phyloP scores from a whole-genome alignment of 2,113 vertebrate genomes.

The Amphiprion percula region DNA sequence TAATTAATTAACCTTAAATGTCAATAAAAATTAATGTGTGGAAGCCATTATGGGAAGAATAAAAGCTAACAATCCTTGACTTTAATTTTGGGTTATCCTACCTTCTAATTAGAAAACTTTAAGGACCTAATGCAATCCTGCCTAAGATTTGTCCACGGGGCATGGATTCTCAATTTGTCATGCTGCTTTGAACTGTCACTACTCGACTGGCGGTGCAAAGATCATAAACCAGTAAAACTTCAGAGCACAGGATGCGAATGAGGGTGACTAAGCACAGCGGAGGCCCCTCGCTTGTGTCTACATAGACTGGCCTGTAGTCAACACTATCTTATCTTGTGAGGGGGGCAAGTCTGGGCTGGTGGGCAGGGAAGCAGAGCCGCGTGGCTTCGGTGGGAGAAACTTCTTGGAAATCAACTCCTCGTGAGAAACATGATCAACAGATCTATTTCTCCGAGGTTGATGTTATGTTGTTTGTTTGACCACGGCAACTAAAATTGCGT shows the following conservation, averaged over 20 bases:
- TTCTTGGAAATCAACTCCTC: slow-evolving; percentile 48
- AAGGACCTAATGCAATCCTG: slow-evolving; percentile 46
- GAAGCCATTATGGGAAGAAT: slow-evolving; percentile 31
- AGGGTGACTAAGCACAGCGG: slow-evolving; percentile 76
- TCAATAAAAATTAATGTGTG: slow-evolving; percentile 15
- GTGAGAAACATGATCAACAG: slow-evolving; percentile 48
- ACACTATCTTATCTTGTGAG: slow-evolving; percentile 79
- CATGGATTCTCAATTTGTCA: slow-evolving; percentile 79
- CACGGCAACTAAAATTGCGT: not conserved
- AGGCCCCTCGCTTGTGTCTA: slow-evolving; percentile 60
- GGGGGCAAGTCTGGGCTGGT: slow-evolving; percentile 74
- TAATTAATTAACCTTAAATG: slow-evolving; percentile 20
- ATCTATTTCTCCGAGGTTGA: slow-evolving; percentile 26
- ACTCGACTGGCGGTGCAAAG: slow-evolving; percentile 73
- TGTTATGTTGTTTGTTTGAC: slow-evolving; percentile 23
- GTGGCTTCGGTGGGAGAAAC: slow-evolving; percentile 41
- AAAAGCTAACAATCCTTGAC: slow-evolving; percentile 37
- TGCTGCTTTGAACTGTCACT: slow-evolving; percentile 83
- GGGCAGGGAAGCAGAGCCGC: slow-evolving; percentile 44
- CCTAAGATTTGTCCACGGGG: slow-evolving; percentile 68
- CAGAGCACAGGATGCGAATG: slow-evolving; percentile 80
- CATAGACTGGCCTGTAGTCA: slow-evolving; percentile 69
- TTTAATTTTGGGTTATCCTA: slow-evolving; percentile 46
- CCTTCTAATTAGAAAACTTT: slow-evolving; percentile 69
- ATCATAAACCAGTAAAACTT: slow-evolving; percentile 84